Evolutionary conservation across 2,797 vertebrate genomes (phyloP).

Genomic region (Chromis chromis): DNA sequence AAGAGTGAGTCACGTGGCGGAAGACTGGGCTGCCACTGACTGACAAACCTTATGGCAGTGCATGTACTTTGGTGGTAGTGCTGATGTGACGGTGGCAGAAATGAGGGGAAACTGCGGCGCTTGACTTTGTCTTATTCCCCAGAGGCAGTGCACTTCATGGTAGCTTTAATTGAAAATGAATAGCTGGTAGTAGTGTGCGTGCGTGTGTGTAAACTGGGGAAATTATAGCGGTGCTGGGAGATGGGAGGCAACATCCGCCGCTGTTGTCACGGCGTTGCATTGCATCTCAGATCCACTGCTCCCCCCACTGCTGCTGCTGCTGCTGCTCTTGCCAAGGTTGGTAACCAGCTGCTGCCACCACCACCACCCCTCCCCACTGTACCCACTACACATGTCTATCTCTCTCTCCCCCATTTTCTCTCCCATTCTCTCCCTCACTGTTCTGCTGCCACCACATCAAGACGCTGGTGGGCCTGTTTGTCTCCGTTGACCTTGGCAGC

Average conservation of each 20-base stretch:
- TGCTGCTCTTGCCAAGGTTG: conserved; percentile 57
- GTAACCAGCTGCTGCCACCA: conserved; percentile 77
- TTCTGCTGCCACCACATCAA: conserved; percentile 87
- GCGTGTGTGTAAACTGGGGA: conserved; percentile 85
- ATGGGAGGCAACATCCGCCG: conserved; percentile 83
- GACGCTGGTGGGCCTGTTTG: conserved; percentile 97
- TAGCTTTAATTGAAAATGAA: conserved; percentile 98
- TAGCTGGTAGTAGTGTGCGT: conserved; percentile 82
- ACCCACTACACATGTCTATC: conserved; percentile 65
- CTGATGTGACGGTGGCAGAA: conserved; percentile 81
- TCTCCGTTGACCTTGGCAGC: conserved; percentile 99
- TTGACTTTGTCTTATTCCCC: conserved; percentile 89
- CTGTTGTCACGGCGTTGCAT: conserved; percentile 40
- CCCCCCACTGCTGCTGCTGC: conserved; percentile 29
- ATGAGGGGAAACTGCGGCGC: conserved; percentile 82
- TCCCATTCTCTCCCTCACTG: conserved; percentile 52
- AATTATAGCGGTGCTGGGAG: conserved; percentile 90
- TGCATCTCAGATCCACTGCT: conserved; percentile 42
- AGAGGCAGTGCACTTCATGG: conserved; percentile 90
- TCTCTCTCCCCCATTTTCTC: conserved; percentile 29
- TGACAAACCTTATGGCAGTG: conserved; percentile 53
- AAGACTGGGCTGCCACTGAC: conserved; percentile 8
- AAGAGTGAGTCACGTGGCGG: conserved; percentile 24
- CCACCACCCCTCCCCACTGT: conserved; percentile 56
- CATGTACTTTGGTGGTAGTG: conserved; percentile 82